Evolutionary conservation across 2,113 vertebrate species (phyloP), one percentile per base, ranked within the genome.

Genomic region (Pseudolaguvia tuberculata): DNA sequence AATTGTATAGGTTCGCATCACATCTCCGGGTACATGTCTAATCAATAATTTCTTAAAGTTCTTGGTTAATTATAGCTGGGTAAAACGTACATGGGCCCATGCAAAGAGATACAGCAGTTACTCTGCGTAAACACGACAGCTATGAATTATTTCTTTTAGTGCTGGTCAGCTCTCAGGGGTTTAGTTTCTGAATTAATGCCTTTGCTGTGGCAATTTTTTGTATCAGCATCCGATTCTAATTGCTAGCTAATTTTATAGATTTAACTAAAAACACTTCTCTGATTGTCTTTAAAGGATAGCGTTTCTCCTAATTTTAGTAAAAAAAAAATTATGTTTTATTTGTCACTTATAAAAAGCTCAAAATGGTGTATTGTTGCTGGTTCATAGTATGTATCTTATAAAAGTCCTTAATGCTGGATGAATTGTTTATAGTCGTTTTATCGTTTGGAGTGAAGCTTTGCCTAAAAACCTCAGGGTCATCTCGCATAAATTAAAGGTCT

Each of bases 381-480:
- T 63, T 81, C 53, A 55, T 39, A 52, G 65, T 57, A 70, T 74
- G 39, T 48, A 35, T 29, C 63, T 67, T 52, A 53, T 78, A 70
- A 78, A 78, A 72, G 52, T 70, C 75, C 65, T 23, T 53, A 51
- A 79, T 68, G 45, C 25, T 55, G 48, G 66, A 63, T 77, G 53
- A 70, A 81, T 71, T 78, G 52, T 78, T 81, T 78, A 71, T 52
- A 65, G 71, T 39, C 29, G 18, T 75, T 47, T 71, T 78, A 42
- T 70, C 53, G 51, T 66, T 42, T 42, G 15, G 66, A 78, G 73
- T n/a, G 31, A 75, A 39, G 69, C 48, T 70, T 77, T 63, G 42
- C 61, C 70, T 77, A 76, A 75, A 73, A 76, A 75, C 67, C 78
- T 63, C 55, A 72, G 79, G 80, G 77, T 81, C 80, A 83, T 75